Evolutionary conservation across 2,888 invertebrate genomes (phyloP).

Genomic region (Deilephila elpenor): DNA sequence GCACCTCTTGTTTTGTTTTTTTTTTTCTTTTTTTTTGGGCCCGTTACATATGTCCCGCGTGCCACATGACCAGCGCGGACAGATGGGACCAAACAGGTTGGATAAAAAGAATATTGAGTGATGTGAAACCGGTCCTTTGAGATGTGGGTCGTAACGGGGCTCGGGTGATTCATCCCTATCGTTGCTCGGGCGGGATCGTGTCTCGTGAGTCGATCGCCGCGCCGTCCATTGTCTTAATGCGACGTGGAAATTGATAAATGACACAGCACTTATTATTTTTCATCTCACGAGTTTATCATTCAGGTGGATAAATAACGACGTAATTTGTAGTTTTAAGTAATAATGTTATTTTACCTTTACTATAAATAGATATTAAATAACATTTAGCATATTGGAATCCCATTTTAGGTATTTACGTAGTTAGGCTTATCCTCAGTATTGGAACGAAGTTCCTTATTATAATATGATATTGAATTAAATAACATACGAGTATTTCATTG

Average conservation of each 20-base stretch:
- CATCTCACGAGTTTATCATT: not conserved
- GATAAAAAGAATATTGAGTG: slow-evolving; percentile 36
- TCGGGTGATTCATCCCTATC: slow-evolving; percentile 43
- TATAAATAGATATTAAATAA: slow-evolving; percentile 4
- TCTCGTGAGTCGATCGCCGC: slow-evolving; percentile 26
- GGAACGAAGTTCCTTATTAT: too few relatives aligned
- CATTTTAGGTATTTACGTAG: not conserved
- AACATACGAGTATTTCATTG: too few relatives aligned
- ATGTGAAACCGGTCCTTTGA: slow-evolving; percentile 42
- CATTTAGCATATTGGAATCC: not conserved
- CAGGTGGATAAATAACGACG: not conserved
- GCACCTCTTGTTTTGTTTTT: slow-evolving; percentile 58
- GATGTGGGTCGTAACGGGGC: slow-evolving; percentile 46
- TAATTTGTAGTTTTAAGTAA: not conserved
- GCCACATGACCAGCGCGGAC: slow-evolving; percentile 44
- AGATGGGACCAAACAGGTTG: slow-evolving; percentile 46
- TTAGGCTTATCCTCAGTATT: too few relatives aligned
- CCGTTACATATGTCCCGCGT: slow-evolving; percentile 43
- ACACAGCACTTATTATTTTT: not conserved
- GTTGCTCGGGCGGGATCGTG: slow-evolving; percentile 23
- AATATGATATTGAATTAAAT: too few relatives aligned
- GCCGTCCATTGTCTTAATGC: slow-evolving; percentile 28
- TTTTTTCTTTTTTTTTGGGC: slow-evolving; percentile 36
- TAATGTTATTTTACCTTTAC: not conserved
- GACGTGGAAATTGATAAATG: slow-evolving; percentile 15